phyloP scores from a whole-genome alignment of 2,113 vertebrate genomes.

The Barbus barbus region DNA sequence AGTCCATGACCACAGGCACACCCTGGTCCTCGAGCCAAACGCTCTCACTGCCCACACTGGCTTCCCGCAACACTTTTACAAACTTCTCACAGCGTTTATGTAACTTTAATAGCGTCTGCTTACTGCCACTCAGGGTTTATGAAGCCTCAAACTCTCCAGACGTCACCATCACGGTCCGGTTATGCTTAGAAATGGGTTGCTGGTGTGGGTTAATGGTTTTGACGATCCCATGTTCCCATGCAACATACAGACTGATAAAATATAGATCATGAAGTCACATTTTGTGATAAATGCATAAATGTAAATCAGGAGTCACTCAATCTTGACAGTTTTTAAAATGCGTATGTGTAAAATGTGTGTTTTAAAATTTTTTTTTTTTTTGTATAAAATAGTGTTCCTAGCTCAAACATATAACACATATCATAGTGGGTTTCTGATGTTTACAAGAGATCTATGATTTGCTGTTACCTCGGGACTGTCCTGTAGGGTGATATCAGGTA shows the following conservation, averaged over 20 bases:
- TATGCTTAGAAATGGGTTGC: neutral
- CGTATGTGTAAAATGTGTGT: too few relatives aligned
- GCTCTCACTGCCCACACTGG: neutral
- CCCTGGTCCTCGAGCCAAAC: neutral
- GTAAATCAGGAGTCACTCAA: neutral
- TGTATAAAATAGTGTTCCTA: too few relatives aligned
- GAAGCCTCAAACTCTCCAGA: slow-evolving; percentile 2
- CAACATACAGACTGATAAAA: neutral
- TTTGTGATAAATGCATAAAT: neutral
- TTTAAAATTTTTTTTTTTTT: too few relatives aligned
- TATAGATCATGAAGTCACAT: neutral
- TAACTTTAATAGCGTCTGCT: slow-evolving; percentile 5
- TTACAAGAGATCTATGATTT: too few relatives aligned
- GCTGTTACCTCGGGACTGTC: too few relatives aligned
- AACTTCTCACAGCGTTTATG: neutral
- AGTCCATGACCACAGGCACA: neutral
- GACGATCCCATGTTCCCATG: neutral
- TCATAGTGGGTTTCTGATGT: too few relatives aligned
- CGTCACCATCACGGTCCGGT: neutral
- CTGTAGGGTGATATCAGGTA: too few relatives aligned
- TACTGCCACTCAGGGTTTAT: neutral
- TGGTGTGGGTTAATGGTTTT: neutral
- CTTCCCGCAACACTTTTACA: neutral
- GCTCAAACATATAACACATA: too few relatives aligned
- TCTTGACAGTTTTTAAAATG: neutral